Conservation (phyloP, 2,888 invertebrate genomes). For the Phania funesta region DNA sequence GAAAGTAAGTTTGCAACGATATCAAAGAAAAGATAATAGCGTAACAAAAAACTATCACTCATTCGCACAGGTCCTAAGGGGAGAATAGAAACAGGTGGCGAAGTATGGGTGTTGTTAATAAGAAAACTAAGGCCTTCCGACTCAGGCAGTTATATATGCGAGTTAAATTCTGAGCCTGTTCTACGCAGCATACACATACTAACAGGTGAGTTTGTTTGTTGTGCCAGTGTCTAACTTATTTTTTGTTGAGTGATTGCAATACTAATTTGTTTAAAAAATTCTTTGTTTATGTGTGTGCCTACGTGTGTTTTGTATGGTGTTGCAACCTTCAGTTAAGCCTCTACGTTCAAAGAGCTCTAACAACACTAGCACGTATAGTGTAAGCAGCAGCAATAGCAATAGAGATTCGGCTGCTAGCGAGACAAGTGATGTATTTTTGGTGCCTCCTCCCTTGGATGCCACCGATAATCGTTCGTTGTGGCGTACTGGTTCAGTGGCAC, state of each 20-base stretch:
- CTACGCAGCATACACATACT: conserved; percentile 89
- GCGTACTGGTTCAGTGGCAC: conserved; percentile 72
- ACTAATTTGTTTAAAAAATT: conserved; percentile 17
- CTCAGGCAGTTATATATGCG: conserved; percentile 90
- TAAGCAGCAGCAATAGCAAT: conserved; percentile 41
- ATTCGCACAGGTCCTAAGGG: conserved; percentile 75
- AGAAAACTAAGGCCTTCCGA: conserved; percentile 86
- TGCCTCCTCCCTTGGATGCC: conserved; percentile 75
- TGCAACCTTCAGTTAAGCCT: conserved; percentile 71
- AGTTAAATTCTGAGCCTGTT: conserved; percentile 90
- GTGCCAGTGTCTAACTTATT: background rate
- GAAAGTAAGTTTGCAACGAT: conserved; percentile 84
- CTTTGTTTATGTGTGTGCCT: background rate
- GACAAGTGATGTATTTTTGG: conserved; percentile 75
- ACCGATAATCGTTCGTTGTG: conserved; percentile 77
- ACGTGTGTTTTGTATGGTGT: background rate
- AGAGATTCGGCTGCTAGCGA: conserved; percentile 67
- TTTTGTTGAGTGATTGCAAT: conserved; percentile 26
- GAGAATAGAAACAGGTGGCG: conserved; percentile 83
- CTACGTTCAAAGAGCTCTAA: conserved; percentile 53
- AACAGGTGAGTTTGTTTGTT: conserved; percentile 82
- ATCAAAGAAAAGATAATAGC: background rate
- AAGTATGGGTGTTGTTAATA: conserved; percentile 92
- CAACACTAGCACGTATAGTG: conserved; percentile 45
- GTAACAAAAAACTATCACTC: background rate